Conservation (phyloP, 2,113 vertebrate species). For the Pyrgilauda ruficollis region DNA sequence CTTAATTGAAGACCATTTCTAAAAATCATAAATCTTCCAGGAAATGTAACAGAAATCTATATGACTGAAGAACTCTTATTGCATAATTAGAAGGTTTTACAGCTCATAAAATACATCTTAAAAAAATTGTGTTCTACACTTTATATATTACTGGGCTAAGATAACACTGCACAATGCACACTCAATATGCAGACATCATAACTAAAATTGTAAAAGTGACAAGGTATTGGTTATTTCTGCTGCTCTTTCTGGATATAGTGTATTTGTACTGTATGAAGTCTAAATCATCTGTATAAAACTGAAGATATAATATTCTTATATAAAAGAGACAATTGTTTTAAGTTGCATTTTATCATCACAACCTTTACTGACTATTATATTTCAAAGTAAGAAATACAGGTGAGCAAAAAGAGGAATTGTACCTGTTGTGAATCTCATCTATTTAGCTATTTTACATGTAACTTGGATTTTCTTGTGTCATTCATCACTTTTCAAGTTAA, state of each 20-base stretch:
- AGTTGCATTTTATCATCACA: not conserved
- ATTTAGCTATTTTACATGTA: not conserved
- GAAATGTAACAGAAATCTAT: not conserved
- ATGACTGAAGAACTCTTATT: not conserved
- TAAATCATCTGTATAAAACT: not conserved
- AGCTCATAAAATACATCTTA: not conserved
- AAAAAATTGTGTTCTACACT: not conserved
- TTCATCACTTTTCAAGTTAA: not conserved
- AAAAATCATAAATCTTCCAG: not conserved
- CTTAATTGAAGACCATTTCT: not conserved
- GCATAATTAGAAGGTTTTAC: not conserved
- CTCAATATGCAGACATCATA: not conserved
- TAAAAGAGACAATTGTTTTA: not conserved
- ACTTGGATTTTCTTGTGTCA: not conserved
- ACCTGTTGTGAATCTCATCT: not conserved
- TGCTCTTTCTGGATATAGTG: not conserved
- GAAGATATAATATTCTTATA: not conserved
- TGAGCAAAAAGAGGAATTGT: not conserved
- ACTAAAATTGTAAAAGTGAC: not conserved
- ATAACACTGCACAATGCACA: not conserved
- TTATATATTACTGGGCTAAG: not conserved
- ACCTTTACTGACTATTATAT: not conserved
- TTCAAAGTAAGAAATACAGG: not conserved
- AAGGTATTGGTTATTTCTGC: not conserved
- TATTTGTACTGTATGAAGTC: not conserved